These are phyloP conservation scores for Synaphobranchus kaupii DNA, from an alignment of 2,797 vertebrate genomes.

Conservation along the genomic window DNA sequence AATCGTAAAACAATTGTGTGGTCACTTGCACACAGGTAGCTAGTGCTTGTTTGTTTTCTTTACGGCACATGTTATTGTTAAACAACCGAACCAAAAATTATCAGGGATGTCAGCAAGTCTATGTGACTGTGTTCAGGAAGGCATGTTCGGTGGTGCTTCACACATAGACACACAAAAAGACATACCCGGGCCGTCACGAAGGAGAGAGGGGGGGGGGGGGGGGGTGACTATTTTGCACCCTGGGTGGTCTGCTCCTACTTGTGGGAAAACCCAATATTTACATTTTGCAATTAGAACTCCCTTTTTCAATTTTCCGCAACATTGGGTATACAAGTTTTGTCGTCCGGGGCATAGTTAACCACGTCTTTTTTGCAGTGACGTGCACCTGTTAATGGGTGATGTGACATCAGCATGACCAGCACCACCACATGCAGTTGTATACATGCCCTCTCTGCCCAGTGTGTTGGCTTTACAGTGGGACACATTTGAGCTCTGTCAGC, in stretches of 20 bases:
- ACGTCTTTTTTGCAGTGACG: constrained; percentile 47
- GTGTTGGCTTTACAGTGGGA: not conserved
- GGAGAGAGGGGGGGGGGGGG: constrained; percentile 48
- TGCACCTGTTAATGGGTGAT: constrained; percentile 67
- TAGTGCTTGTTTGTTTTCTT: not conserved
- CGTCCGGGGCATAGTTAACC: constrained; percentile 53
- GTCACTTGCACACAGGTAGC: not conserved
- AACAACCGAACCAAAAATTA: not conserved
- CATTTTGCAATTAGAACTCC: constrained; percentile 84
- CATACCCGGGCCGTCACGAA: constrained; percentile 66
- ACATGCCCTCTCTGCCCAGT: not conserved
- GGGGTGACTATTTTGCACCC: constrained; percentile 78
- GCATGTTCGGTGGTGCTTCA: constrained; percentile 68
- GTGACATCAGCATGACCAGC: not conserved
- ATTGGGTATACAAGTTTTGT: constrained; percentile 69
- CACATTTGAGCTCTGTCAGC: not conserved
- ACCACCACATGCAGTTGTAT: too few relatives aligned
- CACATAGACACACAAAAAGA: constrained; percentile 64
- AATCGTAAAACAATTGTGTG: not conserved
- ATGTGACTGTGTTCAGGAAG: constrained; percentile 18
- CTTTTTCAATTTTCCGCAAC: constrained; percentile 79
- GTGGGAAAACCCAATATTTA: constrained; percentile 88
- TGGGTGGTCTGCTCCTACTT: constrained; percentile 83
- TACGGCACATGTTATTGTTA: not conserved
- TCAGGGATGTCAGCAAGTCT: constrained; percentile 54